Evolutionary conservation across 2,797 vertebrate species (phyloP).

Genomic region (Trematomus bernacchii): DNA sequence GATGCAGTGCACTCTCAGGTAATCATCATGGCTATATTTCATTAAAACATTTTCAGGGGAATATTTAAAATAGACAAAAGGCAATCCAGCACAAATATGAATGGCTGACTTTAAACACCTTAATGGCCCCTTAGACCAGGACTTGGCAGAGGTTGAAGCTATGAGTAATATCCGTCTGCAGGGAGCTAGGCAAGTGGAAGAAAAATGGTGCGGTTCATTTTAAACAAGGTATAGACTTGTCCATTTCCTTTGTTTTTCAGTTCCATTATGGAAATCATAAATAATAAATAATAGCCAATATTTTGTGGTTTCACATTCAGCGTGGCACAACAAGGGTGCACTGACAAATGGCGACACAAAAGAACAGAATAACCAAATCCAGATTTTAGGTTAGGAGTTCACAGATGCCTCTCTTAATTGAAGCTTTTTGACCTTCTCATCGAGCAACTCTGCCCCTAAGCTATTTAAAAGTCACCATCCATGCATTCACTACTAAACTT

Average conservation of each 20-base stretch:
- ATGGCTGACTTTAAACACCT: slow-evolving; percentile 84
- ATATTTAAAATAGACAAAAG: slow-evolving; percentile 74
- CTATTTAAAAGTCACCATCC: slow-evolving; percentile 46
- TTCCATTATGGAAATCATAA: slow-evolving; percentile 73
- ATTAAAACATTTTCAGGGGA: slow-evolving; percentile 50
- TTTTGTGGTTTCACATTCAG: slow-evolving; percentile 60
- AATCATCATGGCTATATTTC: slow-evolving; percentile 67
- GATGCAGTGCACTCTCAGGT: slow-evolving; percentile 58
- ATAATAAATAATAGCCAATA: slow-evolving; percentile 73
- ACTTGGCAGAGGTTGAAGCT: slow-evolving; percentile 77
- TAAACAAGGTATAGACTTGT: slow-evolving; percentile 82
- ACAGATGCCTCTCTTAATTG: slow-evolving; percentile 55
- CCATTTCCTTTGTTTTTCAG: slow-evolving; percentile 78
- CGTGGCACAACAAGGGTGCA: slow-evolving; percentile 42
- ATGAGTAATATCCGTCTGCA: slow-evolving; percentile 86
- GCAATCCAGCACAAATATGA: slow-evolving; percentile 82
- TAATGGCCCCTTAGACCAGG: slow-evolving; percentile 82
- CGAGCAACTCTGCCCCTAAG: slow-evolving; percentile 36
- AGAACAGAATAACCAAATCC: slow-evolving; percentile 51
- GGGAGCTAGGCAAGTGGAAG: slow-evolving; percentile 73
- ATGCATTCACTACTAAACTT: slow-evolving; percentile 14
- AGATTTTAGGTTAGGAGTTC: slow-evolving; percentile 67
- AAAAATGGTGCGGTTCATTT: slow-evolving; percentile 57
- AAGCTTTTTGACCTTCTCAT: slow-evolving; percentile 66
- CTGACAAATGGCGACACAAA: slow-evolving; percentile 53